These are phyloP conservation scores for Borostomias antarcticus DNA, from an alignment of 2,797 vertebrate genomes.

Conservation along the genomic window DNA sequence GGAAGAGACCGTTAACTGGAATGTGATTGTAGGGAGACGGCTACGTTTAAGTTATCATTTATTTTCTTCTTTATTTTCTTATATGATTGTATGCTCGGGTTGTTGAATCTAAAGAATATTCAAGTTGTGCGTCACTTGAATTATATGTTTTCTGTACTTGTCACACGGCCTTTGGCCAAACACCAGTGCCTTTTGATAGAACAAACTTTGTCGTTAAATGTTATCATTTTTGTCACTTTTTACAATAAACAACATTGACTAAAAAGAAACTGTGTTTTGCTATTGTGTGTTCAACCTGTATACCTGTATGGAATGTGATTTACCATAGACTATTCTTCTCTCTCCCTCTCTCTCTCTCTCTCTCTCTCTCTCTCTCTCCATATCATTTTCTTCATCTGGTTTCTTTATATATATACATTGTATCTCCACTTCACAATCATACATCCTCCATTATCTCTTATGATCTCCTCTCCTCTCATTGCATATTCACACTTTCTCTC, in stretches of 20 bases:
- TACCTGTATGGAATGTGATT: no score
- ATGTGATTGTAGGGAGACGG: not conserved
- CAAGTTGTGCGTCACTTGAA: not conserved
- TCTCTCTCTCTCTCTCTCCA: slow-evolving; percentile 35
- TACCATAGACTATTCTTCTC: slow-evolving; percentile 35
- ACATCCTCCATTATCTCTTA: slow-evolving; percentile 5
- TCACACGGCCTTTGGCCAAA: no score
- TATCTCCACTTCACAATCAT: slow-evolving; percentile 11
- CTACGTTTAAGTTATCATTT: not conserved
- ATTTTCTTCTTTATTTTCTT: slow-evolving; percentile 25
- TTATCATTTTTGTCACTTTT: slow-evolving; percentile 60
- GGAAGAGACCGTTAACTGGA: slow-evolving; percentile 1
- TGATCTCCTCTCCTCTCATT: slow-evolving; percentile 4
- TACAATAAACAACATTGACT: slow-evolving; percentile 68
- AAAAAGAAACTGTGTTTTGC: slow-evolving; percentile 61
- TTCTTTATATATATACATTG: slow-evolving; percentile 21
- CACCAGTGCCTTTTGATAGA: not conserved
- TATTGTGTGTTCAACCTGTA: slow-evolving; percentile 45
- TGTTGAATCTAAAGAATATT: not conserved
- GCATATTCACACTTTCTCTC: not conserved
- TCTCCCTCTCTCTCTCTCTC: slow-evolving; percentile 22
- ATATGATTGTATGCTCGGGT: not conserved
- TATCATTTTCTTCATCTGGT: slow-evolving; percentile 41
- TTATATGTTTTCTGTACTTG: slow-evolving; percentile 13
- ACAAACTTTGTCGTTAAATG: slow-evolving; percentile 41